Evolutionary conservation across 2,888 invertebrate genomes (phyloP), one percentile per base, ranked within the genome.

Genomic region (Lepidonotus clava): DNA sequence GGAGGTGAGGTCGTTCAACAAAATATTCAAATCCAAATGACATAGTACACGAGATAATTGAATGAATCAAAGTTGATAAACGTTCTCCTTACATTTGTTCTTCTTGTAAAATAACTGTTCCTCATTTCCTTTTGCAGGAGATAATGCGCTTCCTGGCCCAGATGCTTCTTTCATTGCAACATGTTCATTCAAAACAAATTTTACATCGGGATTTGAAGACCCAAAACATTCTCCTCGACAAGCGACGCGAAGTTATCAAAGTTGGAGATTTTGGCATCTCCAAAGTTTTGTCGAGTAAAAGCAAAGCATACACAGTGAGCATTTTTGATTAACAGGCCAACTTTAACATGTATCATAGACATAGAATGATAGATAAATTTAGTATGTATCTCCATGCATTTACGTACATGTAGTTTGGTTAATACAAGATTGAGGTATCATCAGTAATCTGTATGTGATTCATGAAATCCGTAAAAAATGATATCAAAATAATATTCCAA

Each of bases 211-310:
- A 98, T 94, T 95, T 98, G 87, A 98, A 97, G 94, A 96, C 97
- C 8, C 97, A 97, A 94, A 98, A 98, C 93, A 97, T 98, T 89
- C 96, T 98, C 90, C 96, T 97, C 80, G 97, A 97, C 83, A 95
- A 95, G 89, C 95, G 95, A 89, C 96, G 96, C 1, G 95, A 96
- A 88, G 94, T 97, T 14, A 95, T 97, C 0, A 97, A 97, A 95
- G 96, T 97, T 89, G 97, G 97, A 0, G 97, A 97, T 92, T 97
- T 97, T 94, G 97, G 97, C 34, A 96, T 97, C 89, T 97, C 97
- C 0, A 97, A 97, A 95, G 95, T 96, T 92, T 94, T 97, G 85
- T 96, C 96, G 84, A 96, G 96, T 84, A 94, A 95, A 90, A 94
- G 94, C 88, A 94, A 95, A 88, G 95, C 95, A 0, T 94, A 93